phyloP scores from a whole-genome alignment of 2,797 vertebrate species.

The Melanotaenia trifasciata region DNA sequence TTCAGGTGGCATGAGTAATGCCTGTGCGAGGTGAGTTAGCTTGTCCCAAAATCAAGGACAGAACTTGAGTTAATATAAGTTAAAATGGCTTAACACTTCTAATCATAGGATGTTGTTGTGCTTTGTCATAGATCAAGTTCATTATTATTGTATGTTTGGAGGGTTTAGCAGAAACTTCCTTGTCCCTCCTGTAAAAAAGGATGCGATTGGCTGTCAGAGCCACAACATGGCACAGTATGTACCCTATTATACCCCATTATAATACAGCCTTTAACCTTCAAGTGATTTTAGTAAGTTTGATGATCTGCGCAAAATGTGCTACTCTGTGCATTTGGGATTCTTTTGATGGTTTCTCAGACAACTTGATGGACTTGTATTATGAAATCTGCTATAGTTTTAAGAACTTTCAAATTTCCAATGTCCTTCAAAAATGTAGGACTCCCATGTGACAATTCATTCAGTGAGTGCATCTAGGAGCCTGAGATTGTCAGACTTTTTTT shows the following conservation, averaged over 20 bases:
- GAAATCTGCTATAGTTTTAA: background rate
- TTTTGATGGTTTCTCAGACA: background rate
- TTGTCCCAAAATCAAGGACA: constrained; percentile 57
- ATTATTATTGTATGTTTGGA: background rate
- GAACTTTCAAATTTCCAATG: too few relatives aligned
- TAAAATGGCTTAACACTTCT: constrained; percentile 1
- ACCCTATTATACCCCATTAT: background rate
- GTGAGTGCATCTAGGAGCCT: constrained; percentile 3
- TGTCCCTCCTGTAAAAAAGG: constrained; percentile 8
- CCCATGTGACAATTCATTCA: background rate
- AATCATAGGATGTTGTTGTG: background rate
- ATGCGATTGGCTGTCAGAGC: constrained; percentile 17
- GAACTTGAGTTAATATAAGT: constrained; percentile 3
- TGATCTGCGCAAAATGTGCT: background rate
- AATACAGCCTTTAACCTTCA: constrained; percentile 4
- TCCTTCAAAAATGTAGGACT: background rate
- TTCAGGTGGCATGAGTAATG: constrained; percentile 60
- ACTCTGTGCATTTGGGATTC: background rate
- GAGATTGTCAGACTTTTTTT: background rate
- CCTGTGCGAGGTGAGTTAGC: constrained; percentile 25
- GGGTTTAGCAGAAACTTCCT: background rate
- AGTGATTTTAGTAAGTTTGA: background rate
- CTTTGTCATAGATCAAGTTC: too few relatives aligned
- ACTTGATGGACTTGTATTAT: background rate
- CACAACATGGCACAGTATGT: background rate